These are phyloP conservation scores for Dione juno DNA, from an alignment of 2,888 invertebrate genomes.

Conservation along the genomic window DNA sequence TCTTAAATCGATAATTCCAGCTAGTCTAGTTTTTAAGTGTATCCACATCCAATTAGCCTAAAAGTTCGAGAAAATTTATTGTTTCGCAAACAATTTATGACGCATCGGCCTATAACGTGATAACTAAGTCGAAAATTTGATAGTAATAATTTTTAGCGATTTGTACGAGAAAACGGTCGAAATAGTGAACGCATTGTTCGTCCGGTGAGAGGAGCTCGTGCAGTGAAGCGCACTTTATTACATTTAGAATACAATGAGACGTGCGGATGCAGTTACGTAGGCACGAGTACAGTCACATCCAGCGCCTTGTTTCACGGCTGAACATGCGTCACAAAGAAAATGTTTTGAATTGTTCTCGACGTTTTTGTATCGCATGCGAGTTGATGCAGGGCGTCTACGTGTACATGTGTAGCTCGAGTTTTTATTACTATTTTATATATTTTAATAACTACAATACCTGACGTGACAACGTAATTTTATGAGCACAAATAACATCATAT, in stretches of 20 bases:
- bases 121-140: background rate
- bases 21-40: conserved; percentile 4
- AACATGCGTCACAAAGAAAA: conserved; percentile 41
- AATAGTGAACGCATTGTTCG: conserved; percentile 53
- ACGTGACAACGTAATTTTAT: background rate
- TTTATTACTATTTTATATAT: background rate
- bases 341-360: conserved; percentile 40
- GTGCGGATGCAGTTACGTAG: conserved; percentile 48
- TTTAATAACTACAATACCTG: background rate
- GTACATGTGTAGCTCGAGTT: background rate
- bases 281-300: conserved; percentile 51
- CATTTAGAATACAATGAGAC: conserved; percentile 61
- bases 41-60: conserved; percentile 37
- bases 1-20: background rate
- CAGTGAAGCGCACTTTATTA: conserved; percentile 66
- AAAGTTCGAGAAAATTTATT: conserved; percentile 57
- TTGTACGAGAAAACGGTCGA: conserved; percentile 47
- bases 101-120: conserved; percentile 12
- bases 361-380: conserved; percentile 25
- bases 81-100: conserved; percentile 45
- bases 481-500: background rate
- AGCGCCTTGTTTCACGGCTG: conserved; percentile 38
- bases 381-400: conserved; percentile 5
- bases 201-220: conserved; percentile 51
- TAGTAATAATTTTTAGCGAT: conserved; percentile 29